These are phyloP conservation scores for Zophobas morio DNA, from an alignment of 1,140 invertebrate species.

Conservation along the genomic window DNA sequence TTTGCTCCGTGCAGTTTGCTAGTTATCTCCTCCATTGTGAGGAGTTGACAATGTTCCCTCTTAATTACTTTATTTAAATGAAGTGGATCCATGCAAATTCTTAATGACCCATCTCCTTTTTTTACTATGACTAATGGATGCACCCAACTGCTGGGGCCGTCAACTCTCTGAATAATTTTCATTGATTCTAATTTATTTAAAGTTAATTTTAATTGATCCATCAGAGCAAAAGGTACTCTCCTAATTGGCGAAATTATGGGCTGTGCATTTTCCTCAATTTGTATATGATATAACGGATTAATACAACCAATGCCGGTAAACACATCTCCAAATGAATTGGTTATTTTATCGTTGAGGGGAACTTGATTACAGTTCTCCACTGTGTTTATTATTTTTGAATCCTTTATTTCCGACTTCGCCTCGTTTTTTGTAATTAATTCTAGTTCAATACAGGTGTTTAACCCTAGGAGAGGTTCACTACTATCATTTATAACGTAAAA, in stretches of 20 bases:
- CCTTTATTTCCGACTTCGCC: neutral
- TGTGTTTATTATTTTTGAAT: constrained; percentile 21
- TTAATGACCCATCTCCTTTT: constrained; percentile 21
- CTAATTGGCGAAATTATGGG: constrained; percentile 57
- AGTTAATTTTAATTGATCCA: constrained; percentile 61
- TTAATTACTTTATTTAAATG: constrained; percentile 42
- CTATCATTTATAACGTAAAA: constrained; percentile 33
- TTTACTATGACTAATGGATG: constrained; percentile 33
- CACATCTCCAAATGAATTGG: constrained; percentile 29
- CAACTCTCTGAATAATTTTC: constrained; percentile 59
- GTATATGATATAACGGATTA: constrained; percentile 46
- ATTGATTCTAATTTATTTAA: constrained; percentile 59
- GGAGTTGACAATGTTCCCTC: constrained; percentile 59
- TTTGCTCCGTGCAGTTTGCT: constrained; percentile 47
- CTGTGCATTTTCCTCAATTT: constrained; percentile 33
- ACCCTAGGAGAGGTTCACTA: constrained; percentile 35
- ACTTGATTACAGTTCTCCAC: neutral
- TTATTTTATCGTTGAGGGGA: neutral
- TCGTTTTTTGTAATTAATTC: constrained; percentile 19
- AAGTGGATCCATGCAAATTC: constrained; percentile 17
- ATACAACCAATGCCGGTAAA: constrained; percentile 37
- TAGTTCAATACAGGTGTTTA: constrained; percentile 28
- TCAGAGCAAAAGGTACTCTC: constrained; percentile 63
- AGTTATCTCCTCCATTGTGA: constrained; percentile 61
- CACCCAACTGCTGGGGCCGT: constrained; percentile 11